Conservation (phyloP, 2,888 invertebrate genomes). For the Synergus laeviventris region DNA sequence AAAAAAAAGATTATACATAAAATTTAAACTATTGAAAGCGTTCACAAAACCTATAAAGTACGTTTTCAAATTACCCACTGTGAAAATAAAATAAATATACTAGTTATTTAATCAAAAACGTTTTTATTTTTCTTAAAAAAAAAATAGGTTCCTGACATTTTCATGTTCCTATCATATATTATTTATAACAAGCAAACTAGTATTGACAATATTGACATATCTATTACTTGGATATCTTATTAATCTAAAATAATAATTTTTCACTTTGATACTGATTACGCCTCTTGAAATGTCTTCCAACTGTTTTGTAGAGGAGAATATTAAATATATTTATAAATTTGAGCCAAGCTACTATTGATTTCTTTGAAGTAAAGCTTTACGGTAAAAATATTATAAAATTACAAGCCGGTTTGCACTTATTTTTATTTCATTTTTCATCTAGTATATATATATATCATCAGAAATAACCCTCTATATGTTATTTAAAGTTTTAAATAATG, state of each 20-base stretch:
- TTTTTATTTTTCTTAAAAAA: conserved; percentile 11
- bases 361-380: background rate
- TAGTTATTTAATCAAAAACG: background rate
- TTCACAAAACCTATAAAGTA: too few species aligned
- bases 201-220: background rate
- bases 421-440: background rate
- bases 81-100: background rate
- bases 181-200: background rate
- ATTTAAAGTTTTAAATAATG: background rate
- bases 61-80: background rate
- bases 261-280: background rate
- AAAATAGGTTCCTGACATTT: conserved; percentile 1
- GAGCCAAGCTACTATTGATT: background rate
- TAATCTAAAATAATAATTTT: background rate
- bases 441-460: background rate
- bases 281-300: background rate
- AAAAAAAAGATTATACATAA: too few species aligned
- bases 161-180: background rate
- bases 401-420: background rate
- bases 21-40: too few species aligned
- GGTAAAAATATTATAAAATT: background rate
- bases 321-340: conserved; percentile 1
- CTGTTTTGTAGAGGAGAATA: background rate
- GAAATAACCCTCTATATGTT: background rate
- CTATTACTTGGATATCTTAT: background rate